A percentile compares a stretch with the other conserved stretches of the same genome.
phyloP scores from a whole-genome alignment of 2,113 vertebrate species.

The Taxidea taxus region DNA sequence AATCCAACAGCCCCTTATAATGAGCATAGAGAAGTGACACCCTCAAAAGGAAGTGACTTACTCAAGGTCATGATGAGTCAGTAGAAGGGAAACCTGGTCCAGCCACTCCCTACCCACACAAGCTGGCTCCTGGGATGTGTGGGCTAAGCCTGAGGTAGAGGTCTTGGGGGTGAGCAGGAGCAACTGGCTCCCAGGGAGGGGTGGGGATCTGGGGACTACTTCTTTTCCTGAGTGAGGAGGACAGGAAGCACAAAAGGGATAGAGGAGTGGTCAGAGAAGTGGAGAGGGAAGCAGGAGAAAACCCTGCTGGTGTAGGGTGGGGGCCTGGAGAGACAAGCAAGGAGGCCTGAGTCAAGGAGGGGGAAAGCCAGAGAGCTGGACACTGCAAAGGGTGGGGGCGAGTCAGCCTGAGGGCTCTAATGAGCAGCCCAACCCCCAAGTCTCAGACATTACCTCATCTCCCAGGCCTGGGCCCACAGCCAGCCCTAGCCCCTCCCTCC shows the following conservation, averaged over 20 bases:
- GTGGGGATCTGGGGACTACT: neutral
- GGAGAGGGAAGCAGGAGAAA: neutral
- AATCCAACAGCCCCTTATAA: neutral
- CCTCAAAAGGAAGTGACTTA: conserved; percentile 59
- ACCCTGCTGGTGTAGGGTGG: neutral
- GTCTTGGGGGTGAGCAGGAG: neutral
- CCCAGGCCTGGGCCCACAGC: conserved; percentile 47
- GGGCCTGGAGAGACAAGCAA: neutral
- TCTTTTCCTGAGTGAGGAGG: neutral
- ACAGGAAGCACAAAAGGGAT: neutral
- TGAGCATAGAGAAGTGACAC: neutral
- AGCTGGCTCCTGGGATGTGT: neutral
- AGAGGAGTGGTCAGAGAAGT: neutral
- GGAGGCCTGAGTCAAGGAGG: neutral
- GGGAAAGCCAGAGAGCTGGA: conserved; percentile 56
- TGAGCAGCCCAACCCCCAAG: conserved; percentile 62
- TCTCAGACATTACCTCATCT: conserved; percentile 61
- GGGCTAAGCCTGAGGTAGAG: neutral
- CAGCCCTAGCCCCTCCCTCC: conserved; percentile 61
- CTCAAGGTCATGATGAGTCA: conserved; percentile 54
- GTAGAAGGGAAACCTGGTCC: conserved; percentile 39
- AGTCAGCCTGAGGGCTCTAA: conserved; percentile 68
- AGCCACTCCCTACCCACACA: conserved; percentile 16
- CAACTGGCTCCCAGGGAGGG: neutral
- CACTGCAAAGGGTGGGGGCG: conserved; percentile 40